A percentile compares a stretch with the other conserved stretches of the same genome.
These are phyloP conservation scores for Aselliscus stoliczkanus DNA, from an alignment of 2,797 vertebrate genomes.

Conservation along the genomic window DNA sequence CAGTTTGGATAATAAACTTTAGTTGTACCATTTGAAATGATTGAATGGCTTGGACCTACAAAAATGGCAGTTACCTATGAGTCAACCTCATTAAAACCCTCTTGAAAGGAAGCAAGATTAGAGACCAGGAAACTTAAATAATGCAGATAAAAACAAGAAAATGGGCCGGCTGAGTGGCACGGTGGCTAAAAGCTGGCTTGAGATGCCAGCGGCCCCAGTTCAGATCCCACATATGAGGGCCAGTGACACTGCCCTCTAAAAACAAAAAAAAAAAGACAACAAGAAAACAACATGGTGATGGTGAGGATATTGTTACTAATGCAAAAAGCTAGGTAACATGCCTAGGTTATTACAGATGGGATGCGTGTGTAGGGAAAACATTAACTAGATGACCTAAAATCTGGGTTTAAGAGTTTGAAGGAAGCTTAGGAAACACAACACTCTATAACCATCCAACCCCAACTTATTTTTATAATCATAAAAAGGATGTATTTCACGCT, in stretches of 20 bases:
- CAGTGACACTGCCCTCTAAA: no score
- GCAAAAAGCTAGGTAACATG: not conserved
- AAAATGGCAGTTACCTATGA: not conserved
- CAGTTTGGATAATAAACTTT: not conserved
- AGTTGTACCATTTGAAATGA: not conserved
- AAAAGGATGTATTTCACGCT: not conserved
- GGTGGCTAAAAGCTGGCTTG: no score
- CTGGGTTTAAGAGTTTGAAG: not conserved
- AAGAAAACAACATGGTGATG: not conserved
- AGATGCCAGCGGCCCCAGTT: no score
- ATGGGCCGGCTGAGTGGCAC: no score
- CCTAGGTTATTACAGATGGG: not conserved
- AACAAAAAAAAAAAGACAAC: not conserved
- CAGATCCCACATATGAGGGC: no score
- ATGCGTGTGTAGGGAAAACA: not conserved
- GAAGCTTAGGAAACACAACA: not conserved
- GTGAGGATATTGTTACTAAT: not conserved
- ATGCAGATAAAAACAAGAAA: not conserved
- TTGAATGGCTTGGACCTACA: not conserved
- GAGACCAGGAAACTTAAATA: not conserved
- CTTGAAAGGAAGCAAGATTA: not conserved
- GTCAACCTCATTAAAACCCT: not conserved
- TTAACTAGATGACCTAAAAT: not conserved
- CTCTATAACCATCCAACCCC: not conserved
- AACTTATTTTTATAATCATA: not conserved